Evolutionary conservation across 2,113 vertebrate genomes (phyloP), one percentile per base, ranked within the genome.

Genomic region (Romanogobio albipinnatus): DNA sequence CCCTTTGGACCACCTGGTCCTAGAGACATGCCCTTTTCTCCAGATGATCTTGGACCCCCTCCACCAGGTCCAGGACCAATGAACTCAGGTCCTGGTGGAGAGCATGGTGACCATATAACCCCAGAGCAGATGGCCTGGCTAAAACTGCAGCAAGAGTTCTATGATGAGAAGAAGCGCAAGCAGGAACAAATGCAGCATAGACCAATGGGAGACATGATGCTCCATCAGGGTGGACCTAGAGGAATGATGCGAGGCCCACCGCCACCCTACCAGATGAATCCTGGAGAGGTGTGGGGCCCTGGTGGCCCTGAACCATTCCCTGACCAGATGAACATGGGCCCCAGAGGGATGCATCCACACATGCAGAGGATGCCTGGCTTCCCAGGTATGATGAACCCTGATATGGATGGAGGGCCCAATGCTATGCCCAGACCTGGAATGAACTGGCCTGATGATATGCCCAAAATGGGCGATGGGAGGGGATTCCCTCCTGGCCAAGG

Each of bases 51-150:
- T 95, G 96, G 96, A 73, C 95, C 97, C 36, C 94, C 94, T 73
- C 94, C 94, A 87, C 93, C 90, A 11, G 93, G 92, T 22, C 96
- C 96, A 45, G 87, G 85, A 36, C 92, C 95, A 70, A 92, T 96
- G 94, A 96, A 95, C 91, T 94, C 96, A 17, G 96, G 96, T 92
- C 95, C 94, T 1, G 92, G 91, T 83, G 94, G 93, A 82, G 98
- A 97, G 87, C 97, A 97, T 51, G 93, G 97, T 76, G 98, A 99
- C 87, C 98, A 99, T 71, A 97, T 99, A 97, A 99, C 97, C 79
- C 98, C 98, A 0, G 98, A 99, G 91, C 98, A 99, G 91, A 96
- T 99, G 84, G 98, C 98, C 0, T 99, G 98, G 98, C 93, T 99
- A 74, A 99, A 99, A 87, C 91, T 99, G 85, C 98, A 99, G 91